These are phyloP conservation scores for Drosophila incognita DNA, from an alignment of 2,888 invertebrate genomes.

Conservation along the genomic window DNA sequence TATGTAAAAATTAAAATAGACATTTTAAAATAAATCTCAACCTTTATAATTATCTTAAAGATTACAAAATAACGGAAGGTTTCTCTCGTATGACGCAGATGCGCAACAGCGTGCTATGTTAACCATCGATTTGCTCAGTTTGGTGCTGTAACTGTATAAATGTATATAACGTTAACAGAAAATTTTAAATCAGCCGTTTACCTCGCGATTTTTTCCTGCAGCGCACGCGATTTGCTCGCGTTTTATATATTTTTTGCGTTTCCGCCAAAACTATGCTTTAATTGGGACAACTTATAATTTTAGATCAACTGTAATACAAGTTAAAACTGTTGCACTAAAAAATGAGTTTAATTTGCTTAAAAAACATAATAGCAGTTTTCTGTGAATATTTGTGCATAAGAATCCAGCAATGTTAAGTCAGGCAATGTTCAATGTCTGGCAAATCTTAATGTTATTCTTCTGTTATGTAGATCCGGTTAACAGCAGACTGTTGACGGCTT, in stretches of 20 bases:
- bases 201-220: background rate
- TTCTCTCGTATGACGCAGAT: background rate
- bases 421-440: background rate
- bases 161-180: background rate
- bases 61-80: background rate
- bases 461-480: constrained; percentile 22
- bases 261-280: background rate
- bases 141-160: background rate
- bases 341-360: background rate
- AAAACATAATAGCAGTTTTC: constrained; percentile 14
- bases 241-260: background rate
- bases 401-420: background rate
- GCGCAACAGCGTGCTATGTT: background rate
- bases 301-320: background rate
- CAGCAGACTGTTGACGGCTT: constrained; percentile 24
- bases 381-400: background rate
- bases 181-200: constrained; percentile 6
- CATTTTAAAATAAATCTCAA: background rate
- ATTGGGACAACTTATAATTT: background rate
- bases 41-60: background rate
- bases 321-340: background rate
- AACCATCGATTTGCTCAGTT: background rate
- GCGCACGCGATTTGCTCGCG: background rate
- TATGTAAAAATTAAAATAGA: background rate
- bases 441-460: background rate